A percentile compares a stretch with the other conserved stretches of the same genome.
phyloP scores from a whole-genome alignment of 2,113 vertebrate species.

The Poeciliopsis turrubarensis region DNA sequence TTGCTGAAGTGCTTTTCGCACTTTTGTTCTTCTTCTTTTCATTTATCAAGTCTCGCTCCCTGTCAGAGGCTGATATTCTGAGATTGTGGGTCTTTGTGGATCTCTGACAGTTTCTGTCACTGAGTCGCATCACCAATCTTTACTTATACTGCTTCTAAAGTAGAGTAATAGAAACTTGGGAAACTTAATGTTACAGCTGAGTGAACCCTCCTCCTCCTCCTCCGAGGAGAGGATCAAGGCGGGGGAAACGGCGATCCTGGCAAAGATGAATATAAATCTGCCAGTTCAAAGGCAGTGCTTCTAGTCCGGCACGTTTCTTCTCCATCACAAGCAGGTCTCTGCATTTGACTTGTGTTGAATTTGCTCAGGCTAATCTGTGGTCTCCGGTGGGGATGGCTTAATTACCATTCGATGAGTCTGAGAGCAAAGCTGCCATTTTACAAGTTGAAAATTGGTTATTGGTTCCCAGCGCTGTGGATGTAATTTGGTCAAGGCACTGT shows the following conservation, averaged over 20 bases:
- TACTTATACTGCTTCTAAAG: conserved; percentile 47
- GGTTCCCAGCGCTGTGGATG: conserved; percentile 55
- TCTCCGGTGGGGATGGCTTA: conserved; percentile 44
- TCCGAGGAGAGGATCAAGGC: not conserved
- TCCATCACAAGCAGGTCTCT: conserved; percentile 2
- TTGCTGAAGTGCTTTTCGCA: conserved; percentile 49
- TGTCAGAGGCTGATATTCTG: conserved; percentile 55
- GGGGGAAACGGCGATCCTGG: not conserved
- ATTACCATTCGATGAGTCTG: conserved; percentile 71
- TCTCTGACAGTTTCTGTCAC: conserved; percentile 57
- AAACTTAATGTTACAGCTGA: conserved; percentile 70
- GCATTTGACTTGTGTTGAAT: conserved; percentile 17
- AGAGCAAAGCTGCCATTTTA: conserved; percentile 58
- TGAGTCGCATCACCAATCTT: conserved; percentile 36
- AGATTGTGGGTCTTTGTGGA: conserved; percentile 62
- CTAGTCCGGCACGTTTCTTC: conserved; percentile 4
- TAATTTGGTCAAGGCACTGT: conserved; percentile 68
- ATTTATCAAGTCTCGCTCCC: conserved; percentile 53
- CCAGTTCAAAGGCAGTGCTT: not conserved
- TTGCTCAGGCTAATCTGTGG: conserved; percentile 29
- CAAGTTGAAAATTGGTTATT: conserved; percentile 71
- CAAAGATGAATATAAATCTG: not conserved
- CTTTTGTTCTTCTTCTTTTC: conserved; percentile 62
- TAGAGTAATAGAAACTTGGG: conserved; percentile 60
- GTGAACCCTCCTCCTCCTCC: conserved; percentile 43